Conservation (phyloP, 2,797 vertebrate species). For the Parauchenoglanis ngamensis region DNA sequence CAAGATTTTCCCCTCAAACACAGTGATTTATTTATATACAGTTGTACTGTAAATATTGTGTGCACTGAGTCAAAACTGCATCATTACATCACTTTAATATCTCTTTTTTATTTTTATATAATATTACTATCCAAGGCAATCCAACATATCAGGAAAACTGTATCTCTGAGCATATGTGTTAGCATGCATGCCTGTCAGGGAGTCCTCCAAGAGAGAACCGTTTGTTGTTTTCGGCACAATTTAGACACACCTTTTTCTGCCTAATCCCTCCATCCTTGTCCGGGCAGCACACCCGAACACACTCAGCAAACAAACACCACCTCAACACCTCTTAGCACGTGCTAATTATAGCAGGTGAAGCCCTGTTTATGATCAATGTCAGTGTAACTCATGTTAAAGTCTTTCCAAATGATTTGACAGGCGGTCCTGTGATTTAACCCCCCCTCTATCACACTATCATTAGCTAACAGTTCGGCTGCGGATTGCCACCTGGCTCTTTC, state of each 20-base stretch:
- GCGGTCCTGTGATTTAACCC: neutral
- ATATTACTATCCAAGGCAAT: neutral
- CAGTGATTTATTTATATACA: too few species aligned
- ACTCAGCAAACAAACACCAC: neutral
- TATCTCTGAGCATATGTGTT: neutral
- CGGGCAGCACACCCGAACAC: neutral
- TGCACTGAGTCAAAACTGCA: neutral
- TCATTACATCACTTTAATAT: neutral
- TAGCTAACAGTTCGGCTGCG: neutral
- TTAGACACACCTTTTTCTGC: neutral
- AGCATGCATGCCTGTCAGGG: neutral
- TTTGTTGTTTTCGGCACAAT: too few species aligned
- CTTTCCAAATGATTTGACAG: conserved; percentile 23
- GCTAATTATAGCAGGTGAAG: conserved; percentile 6
- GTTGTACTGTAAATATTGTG: too few species aligned
- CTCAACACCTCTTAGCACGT: neutral
- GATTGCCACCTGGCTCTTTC: conserved; percentile 58
- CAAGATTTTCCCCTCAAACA: neutral
- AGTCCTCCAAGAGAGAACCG: neutral
- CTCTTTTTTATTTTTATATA: neutral
- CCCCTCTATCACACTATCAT: conserved; percentile 25
- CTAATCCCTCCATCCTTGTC: neutral
- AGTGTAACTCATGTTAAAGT: conserved; percentile 1
- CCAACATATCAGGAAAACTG: neutral
- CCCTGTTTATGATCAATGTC: neutral